Conservation (phyloP, 1,140 invertebrate species). For the Cotesia typhae region DNA sequence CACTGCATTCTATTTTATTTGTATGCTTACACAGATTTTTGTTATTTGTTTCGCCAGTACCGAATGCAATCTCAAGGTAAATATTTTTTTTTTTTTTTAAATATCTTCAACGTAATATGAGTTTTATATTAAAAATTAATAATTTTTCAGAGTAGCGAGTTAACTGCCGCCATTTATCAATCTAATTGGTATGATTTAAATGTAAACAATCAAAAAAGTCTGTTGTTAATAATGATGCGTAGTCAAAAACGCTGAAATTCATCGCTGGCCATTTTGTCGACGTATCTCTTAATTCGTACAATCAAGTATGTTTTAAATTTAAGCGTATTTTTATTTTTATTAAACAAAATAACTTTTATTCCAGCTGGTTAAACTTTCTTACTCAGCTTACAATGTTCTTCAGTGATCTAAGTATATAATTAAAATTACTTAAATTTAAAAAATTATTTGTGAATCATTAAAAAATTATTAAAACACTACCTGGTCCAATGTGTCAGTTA, state of each 20-base stretch:
- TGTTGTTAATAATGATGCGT: constrained; percentile 25
- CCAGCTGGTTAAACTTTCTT: constrained; percentile 13
- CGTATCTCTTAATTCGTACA: constrained; percentile 14
- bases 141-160: not conserved
- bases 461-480: too few relatives aligned
- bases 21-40: constrained; percentile 24
- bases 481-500: too few relatives aligned
- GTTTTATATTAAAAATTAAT: not conserved
- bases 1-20: constrained; percentile 1
- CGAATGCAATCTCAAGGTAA: constrained; percentile 14
- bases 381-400: constrained; percentile 21
- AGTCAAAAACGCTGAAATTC: not conserved
- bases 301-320: not conserved
- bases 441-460: too few relatives aligned
- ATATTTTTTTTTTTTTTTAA: too few relatives aligned
- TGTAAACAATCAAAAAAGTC: constrained; percentile 1
- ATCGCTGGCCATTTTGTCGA: not conserved
- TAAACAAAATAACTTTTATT: too few relatives aligned
- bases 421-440: too few relatives aligned
- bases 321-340: too few relatives aligned
- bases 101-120: too few relatives aligned
- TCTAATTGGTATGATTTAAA: constrained; percentile 4
- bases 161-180: not conserved
- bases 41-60: constrained; percentile 14
- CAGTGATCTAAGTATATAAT: not conserved